Evolutionary conservation across 2,113 vertebrate species (phyloP), one percentile per base, ranked within the genome.

Genomic region (Mola mola): DNA sequence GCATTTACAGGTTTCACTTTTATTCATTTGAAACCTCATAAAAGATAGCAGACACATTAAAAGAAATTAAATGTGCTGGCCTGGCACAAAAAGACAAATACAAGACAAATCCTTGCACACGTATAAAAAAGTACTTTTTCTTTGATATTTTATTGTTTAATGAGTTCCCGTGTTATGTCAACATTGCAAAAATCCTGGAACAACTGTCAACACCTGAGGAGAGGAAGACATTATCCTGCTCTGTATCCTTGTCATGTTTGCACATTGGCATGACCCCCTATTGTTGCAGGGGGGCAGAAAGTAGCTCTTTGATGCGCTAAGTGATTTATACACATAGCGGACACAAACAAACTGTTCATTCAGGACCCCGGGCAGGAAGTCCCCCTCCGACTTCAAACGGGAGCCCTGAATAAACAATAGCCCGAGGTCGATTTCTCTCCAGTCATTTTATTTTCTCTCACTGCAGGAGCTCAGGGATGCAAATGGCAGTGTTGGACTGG

Each of bases 291-390:
- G 81, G 72, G 76, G 78, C 78, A 56, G 78, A 83, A 64, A 52
- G 61, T 53, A 61, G 75, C 75, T 87, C 90, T 92, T 92, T 91
- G 90, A 93, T 91, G 89, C 79, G 87, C 73, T 88, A 86, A 93
- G 87, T 92, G 91, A 91, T 92, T 92, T 91, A 91, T 85, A 77
- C 81, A 74, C 49, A 72, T 51, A 59, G 51, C 76, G 85, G 79
- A 91, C 79, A 82, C 72, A 88, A 92, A 91, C 90, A 91, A 88
- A 88, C 11, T 75, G 70, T 83, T 89, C 79, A 81, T 89, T 84
- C 81, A 84, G 87, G 88, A 87, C 69, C 66, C 49, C 38, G 76
- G 55, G 74, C 87, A 91, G 92, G 92, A 93, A 93, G 87, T 66
- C 12, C 49, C 60, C 77, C 82, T 82, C 71, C 50, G 40, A 91